Conservation (phyloP, 2,113 vertebrate species). For the Formicarius rufipectus region DNA sequence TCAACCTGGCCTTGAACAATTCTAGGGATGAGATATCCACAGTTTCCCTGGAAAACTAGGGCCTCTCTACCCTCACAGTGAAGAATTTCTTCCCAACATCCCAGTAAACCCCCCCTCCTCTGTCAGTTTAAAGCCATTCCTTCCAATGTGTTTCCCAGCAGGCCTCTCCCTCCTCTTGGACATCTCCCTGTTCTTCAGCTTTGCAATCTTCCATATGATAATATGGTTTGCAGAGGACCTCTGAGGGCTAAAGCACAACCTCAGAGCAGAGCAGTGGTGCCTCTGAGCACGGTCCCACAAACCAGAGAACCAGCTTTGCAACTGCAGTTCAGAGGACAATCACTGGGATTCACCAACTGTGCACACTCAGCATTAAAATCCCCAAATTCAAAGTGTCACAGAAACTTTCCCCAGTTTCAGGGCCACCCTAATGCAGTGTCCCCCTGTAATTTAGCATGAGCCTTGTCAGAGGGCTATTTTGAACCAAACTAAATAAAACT, state of each 20-base stretch:
- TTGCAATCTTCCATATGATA: neutral
- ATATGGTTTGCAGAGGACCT: neutral
- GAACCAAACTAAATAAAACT: constrained; percentile 46
- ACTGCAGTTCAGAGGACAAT: neutral
- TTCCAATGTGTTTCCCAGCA: neutral
- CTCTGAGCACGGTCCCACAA: neutral
- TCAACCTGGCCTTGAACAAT: neutral
- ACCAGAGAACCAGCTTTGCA: neutral
- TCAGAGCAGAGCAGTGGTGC: neutral
- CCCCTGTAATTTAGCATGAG: neutral
- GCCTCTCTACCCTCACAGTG: neutral
- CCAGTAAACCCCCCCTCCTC: neutral
- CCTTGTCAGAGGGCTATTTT: constrained; percentile 26
- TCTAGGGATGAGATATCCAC: neutral
- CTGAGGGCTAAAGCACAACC: neutral
- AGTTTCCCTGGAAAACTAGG: neutral
- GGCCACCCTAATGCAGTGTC: neutral
- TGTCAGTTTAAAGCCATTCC: neutral
- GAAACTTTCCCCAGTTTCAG: neutral
- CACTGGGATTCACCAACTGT: neutral
- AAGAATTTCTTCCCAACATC: neutral
- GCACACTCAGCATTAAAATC: neutral
- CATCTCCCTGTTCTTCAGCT: neutral
- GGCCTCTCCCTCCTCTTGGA: neutral
- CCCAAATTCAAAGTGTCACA: neutral